Evolutionary conservation across 2,888 invertebrate species (phyloP).

Genomic region (Venustoraphidia nigricollis): DNA sequence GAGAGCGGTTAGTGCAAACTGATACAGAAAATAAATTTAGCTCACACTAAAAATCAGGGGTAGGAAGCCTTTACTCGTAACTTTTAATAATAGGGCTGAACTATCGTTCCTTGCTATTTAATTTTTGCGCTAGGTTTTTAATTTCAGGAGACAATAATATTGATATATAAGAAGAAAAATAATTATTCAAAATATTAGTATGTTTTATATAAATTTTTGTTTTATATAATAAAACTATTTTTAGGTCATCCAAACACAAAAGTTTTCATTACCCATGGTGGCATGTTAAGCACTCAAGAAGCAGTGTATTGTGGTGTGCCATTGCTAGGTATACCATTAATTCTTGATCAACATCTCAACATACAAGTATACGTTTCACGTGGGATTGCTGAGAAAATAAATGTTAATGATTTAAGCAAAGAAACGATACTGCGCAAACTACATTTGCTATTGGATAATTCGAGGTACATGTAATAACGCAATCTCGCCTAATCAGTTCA

Average conservation of each 20-base stretch:
- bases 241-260: constrained; percentile 17
- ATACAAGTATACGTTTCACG: constrained; percentile 12
- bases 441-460: not conserved
- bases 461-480: not conserved
- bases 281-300: constrained; percentile 17
- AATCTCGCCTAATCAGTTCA: no score
- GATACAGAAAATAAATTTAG: no score
- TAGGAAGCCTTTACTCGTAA: no score
- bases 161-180: no score
- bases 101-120: no score
- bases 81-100: no score
- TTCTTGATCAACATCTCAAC: constrained; percentile 17
- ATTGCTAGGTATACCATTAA: constrained; percentile 17
- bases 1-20: no score
- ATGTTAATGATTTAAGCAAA: not conserved
- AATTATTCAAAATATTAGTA: no score
- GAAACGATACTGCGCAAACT: not conserved
- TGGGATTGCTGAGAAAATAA: constrained; percentile 11
- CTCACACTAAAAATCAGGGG: no score
- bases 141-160: no score
- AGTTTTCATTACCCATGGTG: constrained; percentile 20
- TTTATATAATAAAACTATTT: not conserved
- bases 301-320: constrained; percentile 17
- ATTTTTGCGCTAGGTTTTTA: no score
- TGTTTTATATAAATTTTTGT: no score